Percentiles rank a stretch among this genome's conserved stretches.
phyloP scores from a whole-genome alignment of 2,888 invertebrate genomes.

The Brachypalpus laphriformis region DNA sequence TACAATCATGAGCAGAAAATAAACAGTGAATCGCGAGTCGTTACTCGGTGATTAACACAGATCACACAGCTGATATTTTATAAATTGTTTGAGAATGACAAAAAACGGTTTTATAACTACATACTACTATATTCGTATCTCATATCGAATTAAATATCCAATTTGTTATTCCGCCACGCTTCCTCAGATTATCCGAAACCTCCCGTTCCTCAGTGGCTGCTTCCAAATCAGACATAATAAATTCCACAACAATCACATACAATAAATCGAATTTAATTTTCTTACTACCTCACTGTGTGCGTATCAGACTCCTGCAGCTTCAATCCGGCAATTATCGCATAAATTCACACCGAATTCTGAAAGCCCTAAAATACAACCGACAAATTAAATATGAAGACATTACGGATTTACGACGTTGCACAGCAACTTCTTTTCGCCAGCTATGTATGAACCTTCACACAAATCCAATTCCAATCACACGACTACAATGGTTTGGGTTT shows the following conservation, averaged over 20 bases:
- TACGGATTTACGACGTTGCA: conserved; percentile 77
- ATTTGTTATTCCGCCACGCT: conserved; percentile 45
- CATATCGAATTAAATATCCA: conserved; percentile 15
- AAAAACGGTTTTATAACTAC: no score
- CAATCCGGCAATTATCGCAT: conserved; percentile 62
- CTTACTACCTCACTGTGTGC: conserved; percentile 1
- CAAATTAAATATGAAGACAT: conserved; percentile 79
- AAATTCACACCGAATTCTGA: conserved; percentile 64
- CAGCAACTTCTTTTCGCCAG: conserved; percentile 19
- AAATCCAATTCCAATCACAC: conserved; percentile 49
- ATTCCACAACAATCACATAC: conserved; percentile 38
- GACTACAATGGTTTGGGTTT: conserved; percentile 4
- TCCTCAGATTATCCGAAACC: conserved; percentile 50
- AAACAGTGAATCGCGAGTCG: no score
- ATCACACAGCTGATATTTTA: no score
- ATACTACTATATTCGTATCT: no score
- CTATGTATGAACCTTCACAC: neutral
- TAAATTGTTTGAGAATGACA: no score
- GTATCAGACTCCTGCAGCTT: neutral
- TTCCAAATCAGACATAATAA: conserved; percentile 24
- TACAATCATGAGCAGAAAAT: no score
- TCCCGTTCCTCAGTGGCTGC: neutral
- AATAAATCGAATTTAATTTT: conserved; percentile 59
- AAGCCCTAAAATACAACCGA: conserved; percentile 73
- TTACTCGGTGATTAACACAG: no score